Evolutionary conservation across 2,888 invertebrate species (phyloP), one percentile per base, ranked within the genome.

Genomic region (Bibio marci): DNA sequence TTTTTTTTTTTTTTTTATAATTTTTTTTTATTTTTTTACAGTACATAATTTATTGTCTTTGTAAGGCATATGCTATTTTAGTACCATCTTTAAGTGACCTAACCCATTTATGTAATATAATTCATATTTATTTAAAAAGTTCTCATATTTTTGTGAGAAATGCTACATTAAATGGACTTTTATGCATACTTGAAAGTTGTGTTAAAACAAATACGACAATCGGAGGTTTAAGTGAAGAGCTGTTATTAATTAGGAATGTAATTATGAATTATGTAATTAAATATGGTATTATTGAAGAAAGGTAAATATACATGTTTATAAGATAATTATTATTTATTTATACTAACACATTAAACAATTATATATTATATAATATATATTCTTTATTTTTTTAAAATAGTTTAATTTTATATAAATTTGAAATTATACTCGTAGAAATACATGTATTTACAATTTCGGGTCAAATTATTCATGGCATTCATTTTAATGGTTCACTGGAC

Each of bases 1-100:
- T 22, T 38, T 22, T 22, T 14, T 37, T 19, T n/a, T 22, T 41
- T 19, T 26, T 31, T 26, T 5, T 40, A 35, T 31, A 39, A 25
- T 37, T 41, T n/a, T n/a, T 27, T 25, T 15, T 33, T 42, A 32
- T 18, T 26, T 28, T 13, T 25, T 46, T 49, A 30, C 50, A 62
- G 57, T 53, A 62, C 47, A 58, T 62, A 46, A 59, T 61, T 47
- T 62, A 62, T 52, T 52, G 62, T 47, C 47, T 62, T 49, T 62
- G 62, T 49, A 59, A 58, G 47, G 59, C 60, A 37, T 59, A 60
- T 48, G 56, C 62, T 15, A 52, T 61, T 42, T 50, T 62, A 46
- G 57, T 62, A 47, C 62, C 62, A 38, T 55, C 61, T 40, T 48
- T 51, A 38, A 49, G 49, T 36, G 62, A 62, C 44, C 50, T 62